Base-by-base conservation (phyloP, 2,797 vertebrate species). In the Moxostoma hubbsi region DNA sequence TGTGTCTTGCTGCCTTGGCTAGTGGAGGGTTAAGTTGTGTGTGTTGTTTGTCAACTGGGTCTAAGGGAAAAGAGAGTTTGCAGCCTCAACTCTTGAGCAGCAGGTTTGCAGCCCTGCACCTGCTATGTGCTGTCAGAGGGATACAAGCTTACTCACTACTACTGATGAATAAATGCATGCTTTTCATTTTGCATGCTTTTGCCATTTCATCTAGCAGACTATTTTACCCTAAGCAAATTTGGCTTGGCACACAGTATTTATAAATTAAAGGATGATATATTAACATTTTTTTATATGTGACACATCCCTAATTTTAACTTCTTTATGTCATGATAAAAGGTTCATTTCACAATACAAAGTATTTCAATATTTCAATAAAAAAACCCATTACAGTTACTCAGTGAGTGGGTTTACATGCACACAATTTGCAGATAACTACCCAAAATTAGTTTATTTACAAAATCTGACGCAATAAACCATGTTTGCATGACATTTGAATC, bases 81-180 rank as follows among this genome's bases (percentile, higher is more conserved):
- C n/a, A 82, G 69, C 72, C 55, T 76, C 45, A 16, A 55, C 68
- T 70, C 63, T 45, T 13, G n/a, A 75, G 76, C 74, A 68, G 76
- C 50, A 83, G 75, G 61, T 80, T 76, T 77, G 76, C 65, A 68
- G 62, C 59, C 59, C 16, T 69, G 51, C 67, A 51, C 50, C 11
- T 62, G 79, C 74, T 78, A 49, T 53, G n/a, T 43, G 81, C 57
- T 79, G 73, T 81, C 80, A 77, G 43, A 55, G 50, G 43, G 69
- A 68, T 68, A 18, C 12, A n/a, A 55, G 75, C 59, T 61, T 68
- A 43, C 55, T 61, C 53, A 65, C 62, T 12, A 53, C 68, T 24
- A 7, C 51, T 53, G 62, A 71, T 46, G 13, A 24, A 75, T 15
- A 66, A 63, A 55, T 59, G 9, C 57, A 18, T 9, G 9, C 13